Base-by-base conservation (phyloP, 2,113 vertebrate genomes). In the Anolis sagrei region DNA sequence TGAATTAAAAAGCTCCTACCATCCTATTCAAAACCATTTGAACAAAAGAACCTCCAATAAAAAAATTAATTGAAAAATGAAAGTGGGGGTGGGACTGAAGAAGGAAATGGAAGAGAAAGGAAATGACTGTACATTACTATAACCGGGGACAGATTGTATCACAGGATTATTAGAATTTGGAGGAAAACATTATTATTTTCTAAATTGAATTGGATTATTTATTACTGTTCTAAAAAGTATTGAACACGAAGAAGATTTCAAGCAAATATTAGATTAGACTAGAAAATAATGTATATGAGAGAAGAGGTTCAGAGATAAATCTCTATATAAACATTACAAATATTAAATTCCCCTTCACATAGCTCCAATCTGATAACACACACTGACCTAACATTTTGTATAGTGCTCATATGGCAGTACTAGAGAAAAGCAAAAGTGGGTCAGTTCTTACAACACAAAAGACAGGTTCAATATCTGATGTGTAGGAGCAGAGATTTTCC, bases 171-270 rank as follows among this genome's bases (percentile, higher is more conserved):
- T 96, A 95, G 94, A 95, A 95, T 95, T 95, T 95, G 88, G 76
- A 95, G 90, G 92, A 94, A 95, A 95, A 94, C 90, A 95, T 94
- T 95, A 94, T 95, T 95, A 95, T 96, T 96, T 96, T 95, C 91
- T 91, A 95, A 96, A 95, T 95, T 96, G 95, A 95, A 95, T 95
- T 95, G 93, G 94, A 94, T 96, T 96, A 95, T 96, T 95, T 96
- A 96, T 97, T 96, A 93, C n/a, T 51, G 91, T 94, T 95, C 91
- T 96, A 95, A 95, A 95, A 95, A 94, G 77, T 94, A 96, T 93
- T 95, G 95, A 96, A 94, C 92, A 95, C 90, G 92, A 92, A 89
- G 83, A 96, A 93, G 91, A 95, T 91, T 95, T 85, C 91, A 93
- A 93, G 93, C 91, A 96, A 96, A 95, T 94, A 96, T 95, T 95